These are phyloP conservation scores for Picus viridis DNA, from an alignment of 2,797 vertebrate genomes.

Conservation along the genomic window DNA sequence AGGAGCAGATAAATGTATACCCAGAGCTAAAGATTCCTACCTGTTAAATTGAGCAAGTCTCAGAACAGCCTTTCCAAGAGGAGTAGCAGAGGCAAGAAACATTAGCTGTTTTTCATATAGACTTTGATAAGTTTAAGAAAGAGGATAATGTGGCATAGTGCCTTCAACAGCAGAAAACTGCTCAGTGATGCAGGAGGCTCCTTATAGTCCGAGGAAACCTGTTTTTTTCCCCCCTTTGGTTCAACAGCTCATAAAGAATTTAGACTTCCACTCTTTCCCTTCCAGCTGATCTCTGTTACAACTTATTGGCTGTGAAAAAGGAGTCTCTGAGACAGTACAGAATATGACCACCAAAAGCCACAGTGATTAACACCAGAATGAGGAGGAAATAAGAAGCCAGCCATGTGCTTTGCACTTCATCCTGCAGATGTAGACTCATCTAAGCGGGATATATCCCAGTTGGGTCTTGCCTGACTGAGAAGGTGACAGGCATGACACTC, in stretches of 20 bases:
- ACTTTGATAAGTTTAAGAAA: slow-evolving; percentile 12
- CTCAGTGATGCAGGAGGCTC: background rate
- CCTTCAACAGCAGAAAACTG: slow-evolving; percentile 7
- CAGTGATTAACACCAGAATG: slow-evolving; percentile 23
- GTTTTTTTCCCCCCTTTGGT: background rate
- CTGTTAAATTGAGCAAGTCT: background rate
- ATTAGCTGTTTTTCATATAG: background rate
- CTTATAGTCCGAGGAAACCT: background rate
- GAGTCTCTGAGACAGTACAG: slow-evolving; percentile 47
- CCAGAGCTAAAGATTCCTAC: background rate
- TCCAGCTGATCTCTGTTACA: slow-evolving; percentile 52
- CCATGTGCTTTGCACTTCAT: background rate
- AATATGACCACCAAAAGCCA: slow-evolving; percentile 39
- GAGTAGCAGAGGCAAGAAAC: background rate
- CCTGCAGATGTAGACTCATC: background rate
- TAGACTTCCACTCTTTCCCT: slow-evolving; percentile 35
- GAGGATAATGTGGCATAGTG: background rate
- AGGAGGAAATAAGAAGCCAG: slow-evolving; percentile 45
- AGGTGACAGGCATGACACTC: background rate
- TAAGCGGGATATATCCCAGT: background rate
- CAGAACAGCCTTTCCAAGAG: background rate
- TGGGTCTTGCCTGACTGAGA: background rate
- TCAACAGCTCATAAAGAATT: slow-evolving; percentile 62
- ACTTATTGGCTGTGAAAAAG: slow-evolving; percentile 61
- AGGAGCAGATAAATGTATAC: background rate